phyloP scores from a whole-genome alignment of 2,113 vertebrate species.

The Thryonomys swinderianus region DNA sequence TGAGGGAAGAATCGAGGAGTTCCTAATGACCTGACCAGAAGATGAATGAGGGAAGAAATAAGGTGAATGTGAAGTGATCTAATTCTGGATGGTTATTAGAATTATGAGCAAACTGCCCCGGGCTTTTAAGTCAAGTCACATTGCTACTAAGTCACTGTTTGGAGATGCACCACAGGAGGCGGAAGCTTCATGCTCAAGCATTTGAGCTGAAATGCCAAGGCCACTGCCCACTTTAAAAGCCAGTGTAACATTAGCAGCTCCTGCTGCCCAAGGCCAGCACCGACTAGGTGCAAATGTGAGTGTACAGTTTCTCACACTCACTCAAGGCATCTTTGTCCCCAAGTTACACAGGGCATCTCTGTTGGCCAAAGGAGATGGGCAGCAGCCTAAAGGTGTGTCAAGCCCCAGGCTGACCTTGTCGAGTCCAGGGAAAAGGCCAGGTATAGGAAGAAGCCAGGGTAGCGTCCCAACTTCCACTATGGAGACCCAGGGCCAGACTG shows the following conservation, averaged over 20 bases:
- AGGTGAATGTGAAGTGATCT: slow-evolving; percentile 85
- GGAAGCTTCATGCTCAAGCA: slow-evolving; percentile 22
- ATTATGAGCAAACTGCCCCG: slow-evolving; percentile 86
- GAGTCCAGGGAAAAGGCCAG: not conserved
- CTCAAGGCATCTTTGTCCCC: not conserved
- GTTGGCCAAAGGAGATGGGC: not conserved
- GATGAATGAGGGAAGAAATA: slow-evolving; percentile 84
- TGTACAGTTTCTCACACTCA: not conserved
- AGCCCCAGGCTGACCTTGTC: not conserved
- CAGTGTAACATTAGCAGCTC: slow-evolving; percentile 25
- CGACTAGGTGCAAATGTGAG: slow-evolving; percentile 48
- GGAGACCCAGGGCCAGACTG: not conserved
- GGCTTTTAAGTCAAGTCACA: slow-evolving; percentile 84
- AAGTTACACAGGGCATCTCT: not conserved
- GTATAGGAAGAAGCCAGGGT: not conserved
- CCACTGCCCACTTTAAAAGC: slow-evolving; percentile 59
- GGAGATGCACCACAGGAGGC: slow-evolving; percentile 64
- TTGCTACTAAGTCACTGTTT: slow-evolving; percentile 69
- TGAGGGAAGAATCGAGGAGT: slow-evolving; percentile 80
- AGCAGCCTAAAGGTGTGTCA: not conserved
- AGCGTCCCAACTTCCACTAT: not conserved
- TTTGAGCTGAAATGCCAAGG: slow-evolving; percentile 60
- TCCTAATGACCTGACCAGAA: slow-evolving; percentile 90
- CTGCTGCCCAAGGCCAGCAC: not conserved
- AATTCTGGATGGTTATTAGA: slow-evolving; percentile 89